phyloP scores from a whole-genome alignment of 1,140 invertebrate species.

The Cyrtorhinus lividipennis region DNA sequence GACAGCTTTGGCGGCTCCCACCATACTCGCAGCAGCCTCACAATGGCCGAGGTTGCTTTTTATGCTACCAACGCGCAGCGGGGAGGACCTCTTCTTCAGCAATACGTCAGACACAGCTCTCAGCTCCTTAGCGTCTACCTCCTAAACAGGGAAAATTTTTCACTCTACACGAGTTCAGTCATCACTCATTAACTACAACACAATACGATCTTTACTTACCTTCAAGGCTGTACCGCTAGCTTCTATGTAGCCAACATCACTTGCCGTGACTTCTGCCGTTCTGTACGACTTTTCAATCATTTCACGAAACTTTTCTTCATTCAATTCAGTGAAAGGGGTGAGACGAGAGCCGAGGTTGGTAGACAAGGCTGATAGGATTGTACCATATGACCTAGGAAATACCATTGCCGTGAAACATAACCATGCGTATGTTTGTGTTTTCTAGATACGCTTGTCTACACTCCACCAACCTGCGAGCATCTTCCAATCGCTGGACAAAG shows the following conservation, averaged over 20 bases:
- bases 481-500: constrained; percentile 38
- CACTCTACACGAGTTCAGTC: not conserved
- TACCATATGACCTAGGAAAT: constrained; percentile 9
- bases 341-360: not conserved
- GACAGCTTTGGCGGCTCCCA: constrained; percentile 39
- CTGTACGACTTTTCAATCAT: not conserved
- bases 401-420: too few relatives aligned
- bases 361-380: not conserved
- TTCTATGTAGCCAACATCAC: not conserved
- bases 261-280: not conserved
- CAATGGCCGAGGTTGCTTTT: constrained; percentile 66
- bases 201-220: too few relatives aligned
- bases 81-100: constrained; percentile 27
- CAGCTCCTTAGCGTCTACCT: constrained; percentile 22
- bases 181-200: not conserved
- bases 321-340: not conserved
- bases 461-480: constrained; percentile 28
- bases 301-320: not conserved
- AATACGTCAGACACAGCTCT: constrained; percentile 22
- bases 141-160: not conserved
- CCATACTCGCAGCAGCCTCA: constrained; percentile 48
- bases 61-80: constrained; percentile 55
- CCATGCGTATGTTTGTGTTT: too few relatives aligned
- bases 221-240: constrained; percentile 1
- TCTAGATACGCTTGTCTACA: too few relatives aligned